Evolutionary conservation across 2,888 invertebrate genomes (phyloP), one percentile per base, ranked within the genome.

Genomic region (Amphipoea oculea): DNA sequence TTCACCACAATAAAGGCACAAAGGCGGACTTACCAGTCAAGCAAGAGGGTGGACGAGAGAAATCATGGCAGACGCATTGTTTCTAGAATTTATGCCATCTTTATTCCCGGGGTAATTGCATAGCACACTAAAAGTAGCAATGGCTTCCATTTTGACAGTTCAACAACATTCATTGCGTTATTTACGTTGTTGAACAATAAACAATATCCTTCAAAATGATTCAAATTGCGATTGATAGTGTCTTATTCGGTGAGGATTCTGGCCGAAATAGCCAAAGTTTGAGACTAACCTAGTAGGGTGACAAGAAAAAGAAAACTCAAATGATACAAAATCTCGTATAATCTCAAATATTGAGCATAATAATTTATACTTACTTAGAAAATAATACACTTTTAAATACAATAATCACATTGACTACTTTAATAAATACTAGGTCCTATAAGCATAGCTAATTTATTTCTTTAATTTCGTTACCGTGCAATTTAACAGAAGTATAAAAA

Each of bases 261-360:
- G 23, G 1, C 11, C 40, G 65, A 66, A 23, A 40, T 20, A 45
- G 67, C 51, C 36, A 54, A 42, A 29, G 4, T 20, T 42, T 17
- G 5, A 40, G 11, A 71, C 2, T 2, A 23, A 62, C 3, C 7
- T 48, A 6, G 3, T 42, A 20, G 7, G 36, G 40, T 17, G 23
- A 2, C 11, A 73, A 36, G 12, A 48, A 63, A 69, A 73, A 36
- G 12, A 48, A 63, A 69, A 75, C 54, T 63, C 3, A 5, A 40
- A 76, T 62, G 7, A 42, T 86, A 71, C 29, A 73, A 78, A 82
- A 76, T 68, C n/a, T 66, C 9, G 29, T 84, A 78, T 85, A 85
- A 73, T 87, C 73, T 76, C 78, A 88, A 86, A 88, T 86, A 82
- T 88, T 87, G 87, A 87, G 87, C 88, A 83, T 57, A 17, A 6